A percentile compares a stretch with the other conserved stretches of the same genome.
These are phyloP conservation scores for Triplophysa tibetana DNA, from an alignment of 2,113 vertebrate genomes.

Conservation along the genomic window DNA sequence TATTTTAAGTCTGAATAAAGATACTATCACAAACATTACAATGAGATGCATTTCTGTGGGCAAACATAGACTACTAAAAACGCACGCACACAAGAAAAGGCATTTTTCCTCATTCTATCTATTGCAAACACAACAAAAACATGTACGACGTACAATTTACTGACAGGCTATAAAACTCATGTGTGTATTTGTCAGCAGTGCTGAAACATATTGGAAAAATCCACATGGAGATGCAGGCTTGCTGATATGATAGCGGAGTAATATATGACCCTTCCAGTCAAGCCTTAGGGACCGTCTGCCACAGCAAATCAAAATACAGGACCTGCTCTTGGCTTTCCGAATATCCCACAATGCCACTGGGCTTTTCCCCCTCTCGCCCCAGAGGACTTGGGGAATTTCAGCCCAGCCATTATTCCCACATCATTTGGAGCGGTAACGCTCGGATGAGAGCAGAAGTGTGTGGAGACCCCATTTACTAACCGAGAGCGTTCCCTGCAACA, in stretches of 20 bases:
- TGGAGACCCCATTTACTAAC: conserved; percentile 8
- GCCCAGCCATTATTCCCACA: conserved; percentile 57
- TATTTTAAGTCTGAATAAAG: too few species aligned
- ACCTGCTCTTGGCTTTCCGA: conserved; percentile 24
- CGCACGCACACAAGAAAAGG: background rate
- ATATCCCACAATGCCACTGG: conserved; percentile 39
- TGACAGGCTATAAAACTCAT: conserved; percentile 45
- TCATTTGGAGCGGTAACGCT: conserved; percentile 54
- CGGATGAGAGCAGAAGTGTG: conserved; percentile 42
- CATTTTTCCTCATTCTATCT: background rate
- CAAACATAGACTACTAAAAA: background rate
- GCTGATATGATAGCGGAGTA: conserved; percentile 48
- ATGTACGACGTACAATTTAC: conserved; percentile 10
- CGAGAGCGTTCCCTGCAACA: conserved; percentile 1
- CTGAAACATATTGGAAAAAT: conserved; percentile 43
- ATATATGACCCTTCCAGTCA: conserved; percentile 47
- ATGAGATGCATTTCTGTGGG: too few species aligned
- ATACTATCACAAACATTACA: background rate
- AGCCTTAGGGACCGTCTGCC: conserved; percentile 54
- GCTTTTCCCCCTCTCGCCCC: conserved; percentile 45
- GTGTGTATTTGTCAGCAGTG: conserved; percentile 50
- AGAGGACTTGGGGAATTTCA: conserved; percentile 47
- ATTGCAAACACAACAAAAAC: conserved; percentile 12
- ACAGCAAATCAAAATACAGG: conserved; percentile 44
- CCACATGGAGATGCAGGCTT: conserved; percentile 43